These are phyloP conservation scores for Centropus bengalensis DNA, from an alignment of 2,113 vertebrate species.

Conservation along the genomic window DNA sequence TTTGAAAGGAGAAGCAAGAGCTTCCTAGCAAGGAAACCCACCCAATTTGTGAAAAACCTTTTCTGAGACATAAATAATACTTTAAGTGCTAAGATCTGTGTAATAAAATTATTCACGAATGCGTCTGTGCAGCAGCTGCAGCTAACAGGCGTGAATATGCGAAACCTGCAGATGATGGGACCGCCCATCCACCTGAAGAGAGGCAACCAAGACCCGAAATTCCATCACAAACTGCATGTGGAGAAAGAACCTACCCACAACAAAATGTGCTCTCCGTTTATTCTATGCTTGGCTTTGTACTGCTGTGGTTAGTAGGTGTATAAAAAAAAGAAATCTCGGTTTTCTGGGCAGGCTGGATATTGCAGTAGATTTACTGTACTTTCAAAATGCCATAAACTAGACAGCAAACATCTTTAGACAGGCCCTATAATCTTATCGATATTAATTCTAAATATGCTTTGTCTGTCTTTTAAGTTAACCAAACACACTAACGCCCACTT, in stretches of 20 bases:
- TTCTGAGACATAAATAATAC: not conserved
- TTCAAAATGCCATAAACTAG: constrained; percentile 24
- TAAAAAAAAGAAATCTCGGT: not conserved
- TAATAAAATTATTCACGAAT: not conserved
- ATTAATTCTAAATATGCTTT: constrained; percentile 1
- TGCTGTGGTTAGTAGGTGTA: not conserved
- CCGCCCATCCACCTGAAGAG: accelerated
- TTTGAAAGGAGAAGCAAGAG: not conserved
- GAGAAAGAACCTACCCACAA: not conserved
- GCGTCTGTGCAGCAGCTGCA: not conserved
- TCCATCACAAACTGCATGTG: not conserved
- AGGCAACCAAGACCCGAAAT: not conserved
- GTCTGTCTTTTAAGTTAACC: not conserved
- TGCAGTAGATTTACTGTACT: not conserved
- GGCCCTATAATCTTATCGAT: not conserved
- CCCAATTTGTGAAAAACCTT: not conserved
- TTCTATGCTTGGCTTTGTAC: not conserved
- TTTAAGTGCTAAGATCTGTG: not conserved
- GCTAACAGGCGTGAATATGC: not conserved
- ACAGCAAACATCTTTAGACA: not conserved
- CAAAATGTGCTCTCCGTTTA: not conserved
- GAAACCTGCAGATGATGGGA: not conserved
- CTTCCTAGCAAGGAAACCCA: not conserved
- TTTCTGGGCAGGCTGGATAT: not conserved
- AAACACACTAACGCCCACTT: not conserved